Evolutionary conservation across 2,797 vertebrate genomes (phyloP).

Genomic region (Anguilla obscura): DNA sequence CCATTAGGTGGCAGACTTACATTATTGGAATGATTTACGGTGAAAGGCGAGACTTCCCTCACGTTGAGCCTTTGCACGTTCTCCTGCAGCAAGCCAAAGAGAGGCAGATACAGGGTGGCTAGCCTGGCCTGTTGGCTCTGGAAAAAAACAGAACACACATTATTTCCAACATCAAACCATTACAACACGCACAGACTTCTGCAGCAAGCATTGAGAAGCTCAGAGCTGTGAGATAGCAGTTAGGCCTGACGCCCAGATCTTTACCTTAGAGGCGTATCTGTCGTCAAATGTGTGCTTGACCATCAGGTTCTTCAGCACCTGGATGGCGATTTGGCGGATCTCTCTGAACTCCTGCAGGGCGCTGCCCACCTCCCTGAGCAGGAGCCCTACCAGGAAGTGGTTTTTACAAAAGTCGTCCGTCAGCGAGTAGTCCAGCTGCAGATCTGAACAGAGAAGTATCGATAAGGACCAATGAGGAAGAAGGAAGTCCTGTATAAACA

Average conservation of each 20-base stretch:
- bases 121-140: constrained; percentile 94
- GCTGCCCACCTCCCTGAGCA: constrained; percentile 88
- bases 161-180: background rate
- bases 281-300: constrained; percentile 96
- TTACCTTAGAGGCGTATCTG: constrained; percentile 86
- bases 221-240: background rate
- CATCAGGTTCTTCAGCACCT: constrained; percentile 93
- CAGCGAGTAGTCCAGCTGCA: constrained; percentile 92
- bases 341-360: constrained; percentile 91
- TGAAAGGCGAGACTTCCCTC: constrained; percentile 79
- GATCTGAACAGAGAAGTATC: constrained; percentile 72
- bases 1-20: constrained; percentile 71
- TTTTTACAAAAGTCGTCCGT: constrained; percentile 97
- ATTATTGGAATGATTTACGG: constrained; percentile 70
- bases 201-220: background rate
- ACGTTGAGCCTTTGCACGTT: constrained; percentile 89
- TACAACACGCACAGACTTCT: background rate
- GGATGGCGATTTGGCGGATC: constrained; percentile 85
- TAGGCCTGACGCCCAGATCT: constrained; percentile 30
- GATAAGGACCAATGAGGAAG: background rate
- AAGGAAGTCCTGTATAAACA: constrained; percentile 16
- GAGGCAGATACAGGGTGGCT: constrained; percentile 91
- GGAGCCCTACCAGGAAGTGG: constrained; percentile 93
- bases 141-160: constrained; percentile 38
- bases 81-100: constrained; percentile 94